A percentile compares a stretch with the other conserved stretches of the same genome.
Evolutionary conservation across 2,797 vertebrate genomes (phyloP).

Genomic region (Carapus acus): DNA sequence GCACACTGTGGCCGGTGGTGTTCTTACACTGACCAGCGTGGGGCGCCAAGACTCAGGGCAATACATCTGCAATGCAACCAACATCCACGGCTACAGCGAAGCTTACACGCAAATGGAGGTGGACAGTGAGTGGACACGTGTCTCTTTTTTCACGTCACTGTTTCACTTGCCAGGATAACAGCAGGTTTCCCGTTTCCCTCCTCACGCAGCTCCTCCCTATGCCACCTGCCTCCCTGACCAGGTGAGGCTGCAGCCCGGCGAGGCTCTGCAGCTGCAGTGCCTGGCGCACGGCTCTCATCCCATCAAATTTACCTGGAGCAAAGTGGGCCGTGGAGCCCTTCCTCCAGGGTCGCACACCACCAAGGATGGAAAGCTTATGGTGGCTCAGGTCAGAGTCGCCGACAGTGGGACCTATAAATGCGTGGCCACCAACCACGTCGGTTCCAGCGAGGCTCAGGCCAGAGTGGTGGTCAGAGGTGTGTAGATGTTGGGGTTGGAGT

Average conservation of each 20-base stretch:
- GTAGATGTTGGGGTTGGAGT: slow-evolving; percentile 15
- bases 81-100: slow-evolving; percentile 73
- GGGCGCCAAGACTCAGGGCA: slow-evolving; percentile 94
- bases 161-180: not conserved
- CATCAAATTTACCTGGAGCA: slow-evolving; percentile 78
- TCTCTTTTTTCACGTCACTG: not conserved
- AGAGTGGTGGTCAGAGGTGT: slow-evolving; percentile 80
- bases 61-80: slow-evolving; percentile 95
- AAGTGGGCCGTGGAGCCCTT: slow-evolving; percentile 63
- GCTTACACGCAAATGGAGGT: slow-evolving; percentile 84
- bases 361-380: slow-evolving; percentile 66
- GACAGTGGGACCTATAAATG: slow-evolving; percentile 87
- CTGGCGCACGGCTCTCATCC: slow-evolving; percentile 88
- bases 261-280: slow-evolving; percentile 78
- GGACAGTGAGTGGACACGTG: slow-evolving; percentile 78
- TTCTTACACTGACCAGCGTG: slow-evolving; percentile 77
- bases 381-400: slow-evolving; percentile 38
- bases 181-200: not conserved
- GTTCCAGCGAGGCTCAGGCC: slow-evolving; percentile 72
- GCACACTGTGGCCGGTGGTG: slow-evolving; percentile 73
- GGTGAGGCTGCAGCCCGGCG: slow-evolving; percentile 60
- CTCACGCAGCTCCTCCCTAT: slow-evolving; percentile 77
- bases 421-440: slow-evolving; percentile 81
- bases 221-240: slow-evolving; percentile 82
- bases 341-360: slow-evolving; percentile 49